These are phyloP conservation scores for Drosophila subpulchrella DNA, from an alignment of 1,140 invertebrate genomes.

Conservation along the genomic window DNA sequence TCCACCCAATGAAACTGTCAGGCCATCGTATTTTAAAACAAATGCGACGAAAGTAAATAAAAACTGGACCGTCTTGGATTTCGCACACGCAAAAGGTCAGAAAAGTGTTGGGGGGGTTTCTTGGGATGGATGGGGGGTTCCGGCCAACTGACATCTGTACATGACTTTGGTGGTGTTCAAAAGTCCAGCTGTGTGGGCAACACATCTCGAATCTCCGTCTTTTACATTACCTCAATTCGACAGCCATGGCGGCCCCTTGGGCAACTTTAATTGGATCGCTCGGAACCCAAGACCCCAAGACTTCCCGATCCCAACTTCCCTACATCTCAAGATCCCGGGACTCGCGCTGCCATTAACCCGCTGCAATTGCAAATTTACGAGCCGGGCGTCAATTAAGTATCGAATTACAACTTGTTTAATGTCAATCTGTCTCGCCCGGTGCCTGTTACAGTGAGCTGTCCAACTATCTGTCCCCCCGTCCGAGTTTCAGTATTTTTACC, in stretches of 20 bases:
- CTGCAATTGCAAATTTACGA: slow-evolving; percentile 84
- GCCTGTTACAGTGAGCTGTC: slow-evolving; percentile 51
- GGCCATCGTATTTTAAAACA: slow-evolving; percentile 60
- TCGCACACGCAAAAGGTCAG: slow-evolving; percentile 55
- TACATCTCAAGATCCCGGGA: neutral
- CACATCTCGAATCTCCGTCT: slow-evolving; percentile 45
- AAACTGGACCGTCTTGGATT: slow-evolving; percentile 69
- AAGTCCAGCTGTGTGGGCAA: slow-evolving; percentile 53
- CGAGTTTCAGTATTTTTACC: slow-evolving; percentile 37
- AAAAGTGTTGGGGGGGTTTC: too few relatives aligned
- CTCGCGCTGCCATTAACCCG: slow-evolving; percentile 31
- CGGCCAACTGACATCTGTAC: slow-evolving; percentile 33
- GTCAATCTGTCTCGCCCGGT: slow-evolving; percentile 76
- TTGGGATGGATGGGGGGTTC: neutral
- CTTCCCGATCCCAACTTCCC: neutral
- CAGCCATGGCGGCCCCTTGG: slow-evolving; percentile 76
- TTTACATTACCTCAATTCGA: slow-evolving; percentile 81
- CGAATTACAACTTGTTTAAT: slow-evolving; percentile 85
- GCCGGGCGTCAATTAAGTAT: slow-evolving; percentile 84
- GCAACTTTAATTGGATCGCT: slow-evolving; percentile 78
- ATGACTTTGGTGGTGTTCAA: slow-evolving; percentile 36
- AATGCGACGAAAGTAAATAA: slow-evolving; percentile 76
- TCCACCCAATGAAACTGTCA: slow-evolving; percentile 68
- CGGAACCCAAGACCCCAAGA: slow-evolving; percentile 19
- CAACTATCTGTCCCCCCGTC: slow-evolving; percentile 28